Conservation (phyloP, 2,888 invertebrate species). For the Aplocera efformata region DNA sequence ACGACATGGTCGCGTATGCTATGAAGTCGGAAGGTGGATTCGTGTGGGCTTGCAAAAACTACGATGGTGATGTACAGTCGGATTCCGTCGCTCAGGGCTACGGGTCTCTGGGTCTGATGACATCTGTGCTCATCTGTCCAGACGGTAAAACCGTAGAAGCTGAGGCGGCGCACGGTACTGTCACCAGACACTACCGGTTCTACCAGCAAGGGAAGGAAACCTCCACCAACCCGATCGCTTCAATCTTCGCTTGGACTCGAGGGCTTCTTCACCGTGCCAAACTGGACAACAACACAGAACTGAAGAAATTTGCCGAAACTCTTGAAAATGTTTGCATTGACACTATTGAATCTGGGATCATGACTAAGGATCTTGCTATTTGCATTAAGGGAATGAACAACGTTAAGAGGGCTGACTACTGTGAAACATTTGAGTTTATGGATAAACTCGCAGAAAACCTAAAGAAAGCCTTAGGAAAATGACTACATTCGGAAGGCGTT, state of each 20-base stretch:
- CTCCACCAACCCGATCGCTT: slow-evolving; percentile 99
- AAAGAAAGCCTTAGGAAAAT: slow-evolving; percentile 80
- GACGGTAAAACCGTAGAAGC: slow-evolving; percentile 99
- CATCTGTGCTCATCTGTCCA: slow-evolving; percentile 96
- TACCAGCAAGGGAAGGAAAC: slow-evolving; percentile 98
- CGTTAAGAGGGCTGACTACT: slow-evolving; percentile 89
- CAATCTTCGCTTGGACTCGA: slow-evolving; percentile 99
- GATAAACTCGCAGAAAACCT: slow-evolving; percentile 96
- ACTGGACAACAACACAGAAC: slow-evolving; percentile 89
- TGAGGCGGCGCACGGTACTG: slow-evolving; percentile 99
- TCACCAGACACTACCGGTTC: slow-evolving; percentile 93
- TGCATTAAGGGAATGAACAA: slow-evolving; percentile 96
- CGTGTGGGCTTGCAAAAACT: slow-evolving; percentile 99
- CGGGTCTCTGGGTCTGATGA: slow-evolving; percentile 98
- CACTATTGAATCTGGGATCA: slow-evolving; percentile 95
- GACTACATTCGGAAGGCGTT: slow-evolving; percentile 56
- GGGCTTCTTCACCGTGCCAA: slow-evolving; percentile 97
- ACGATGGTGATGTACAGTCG: slow-evolving; percentile 99
- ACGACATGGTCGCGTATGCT: slow-evolving; percentile 99
- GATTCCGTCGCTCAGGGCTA: slow-evolving; percentile 99
- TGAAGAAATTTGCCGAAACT: slow-evolving; percentile 90
- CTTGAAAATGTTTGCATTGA: slow-evolving; percentile 95
- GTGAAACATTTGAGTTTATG: slow-evolving; percentile 98
- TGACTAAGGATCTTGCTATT: slow-evolving; percentile 99
- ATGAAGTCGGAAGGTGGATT: slow-evolving; percentile 99